Base-by-base conservation (phyloP, 2,113 vertebrate genomes). In the Circaetus cinerascens region DNA sequence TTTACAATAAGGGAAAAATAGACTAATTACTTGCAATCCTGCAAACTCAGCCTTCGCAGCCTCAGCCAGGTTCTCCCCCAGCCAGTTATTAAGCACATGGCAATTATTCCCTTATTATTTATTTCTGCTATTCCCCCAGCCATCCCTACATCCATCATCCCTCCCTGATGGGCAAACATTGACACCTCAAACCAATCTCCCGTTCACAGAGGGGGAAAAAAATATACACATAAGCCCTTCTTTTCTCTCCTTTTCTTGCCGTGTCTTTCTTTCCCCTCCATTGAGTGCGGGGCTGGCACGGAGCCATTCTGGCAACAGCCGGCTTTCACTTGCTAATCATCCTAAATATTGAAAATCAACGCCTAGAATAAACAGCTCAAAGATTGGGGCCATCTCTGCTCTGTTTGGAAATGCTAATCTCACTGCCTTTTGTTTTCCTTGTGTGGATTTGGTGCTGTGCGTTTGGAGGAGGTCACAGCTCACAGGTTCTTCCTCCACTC, bases 261-360 rank as follows among this genome's bases (percentile, higher is more conserved):
- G 2, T 29, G 92, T 92, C 93, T 97, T 95, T 97, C 92, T 97
- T 96, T 95, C 82, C 76, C 75, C 43, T 93, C 90, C 97, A 96
- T 97, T 98, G 97, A 97, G 94, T 32, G 57, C 5, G 22, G 90
- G 59, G 85, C 87, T 97, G 98, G 98, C 98, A 48, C 1, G 1
- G 12, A 92, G 95, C 98, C 98, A 97, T 81, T 91, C 95, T 97
- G 96, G 98, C 98, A 97, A 97, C 96, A 96, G 92, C 77, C 86
- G 69, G 95, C 98, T 98, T 98, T 98, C 97, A 98, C 97, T 98
- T 98, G 98, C 98, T 98, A 98, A 98, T 98, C 98, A 98, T 98
- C 97, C 98, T 98, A 98, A 98, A 98, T 98, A 98, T 98, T 98
- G 97, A 96, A 98, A 98, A 98, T 98, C 97, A 97, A 97, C 79